These are phyloP conservation scores for Troglohyphantes excavatus DNA, from an alignment of 2,888 invertebrate genomes.

Conservation along the genomic window DNA sequence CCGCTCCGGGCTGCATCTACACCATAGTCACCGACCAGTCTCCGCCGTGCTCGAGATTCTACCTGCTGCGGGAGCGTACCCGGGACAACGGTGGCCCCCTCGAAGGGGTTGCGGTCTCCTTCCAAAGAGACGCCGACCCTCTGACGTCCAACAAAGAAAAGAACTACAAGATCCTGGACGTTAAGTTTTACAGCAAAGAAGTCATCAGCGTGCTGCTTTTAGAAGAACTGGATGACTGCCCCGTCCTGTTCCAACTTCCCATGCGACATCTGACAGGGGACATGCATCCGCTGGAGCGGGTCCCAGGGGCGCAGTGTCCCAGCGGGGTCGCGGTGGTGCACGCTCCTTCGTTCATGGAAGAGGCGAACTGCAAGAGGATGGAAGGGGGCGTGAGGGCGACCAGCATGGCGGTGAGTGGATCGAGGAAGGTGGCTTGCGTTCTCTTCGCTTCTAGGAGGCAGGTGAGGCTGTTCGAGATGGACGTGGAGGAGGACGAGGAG, in stretches of 20 bases:
- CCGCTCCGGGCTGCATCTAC: conserved; percentile 54
- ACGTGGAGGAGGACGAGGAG: conserved; percentile 94
- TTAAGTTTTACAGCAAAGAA: conserved; percentile 82
- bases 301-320: not conserved
- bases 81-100: not conserved
- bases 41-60: conserved; percentile 56
- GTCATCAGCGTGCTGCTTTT: conserved; percentile 82
- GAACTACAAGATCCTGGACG: conserved; percentile 80
- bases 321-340: conserved; percentile 17
- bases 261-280: conserved; percentile 71
- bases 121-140: not conserved
- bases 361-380: conserved; percentile 80
- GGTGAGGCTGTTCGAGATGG: conserved; percentile 94
- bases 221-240: conserved; percentile 78
- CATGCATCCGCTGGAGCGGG: not conserved
- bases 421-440: conserved; percentile 91
- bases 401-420: conserved; percentile 92
- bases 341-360: conserved; percentile 46
- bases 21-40: conserved; percentile 54
- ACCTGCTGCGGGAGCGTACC: conserved; percentile 62
- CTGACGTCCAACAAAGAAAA: too few relatives aligned
- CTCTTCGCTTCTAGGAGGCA: conserved; percentile 90
- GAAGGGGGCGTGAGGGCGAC: conserved; percentile 83
- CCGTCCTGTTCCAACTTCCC: conserved; percentile 81
- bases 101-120: conserved; percentile 38